Evolutionary conservation across 2,113 vertebrate species (phyloP), one percentile per base, ranked within the genome.

Genomic region (Scomber colias): DNA sequence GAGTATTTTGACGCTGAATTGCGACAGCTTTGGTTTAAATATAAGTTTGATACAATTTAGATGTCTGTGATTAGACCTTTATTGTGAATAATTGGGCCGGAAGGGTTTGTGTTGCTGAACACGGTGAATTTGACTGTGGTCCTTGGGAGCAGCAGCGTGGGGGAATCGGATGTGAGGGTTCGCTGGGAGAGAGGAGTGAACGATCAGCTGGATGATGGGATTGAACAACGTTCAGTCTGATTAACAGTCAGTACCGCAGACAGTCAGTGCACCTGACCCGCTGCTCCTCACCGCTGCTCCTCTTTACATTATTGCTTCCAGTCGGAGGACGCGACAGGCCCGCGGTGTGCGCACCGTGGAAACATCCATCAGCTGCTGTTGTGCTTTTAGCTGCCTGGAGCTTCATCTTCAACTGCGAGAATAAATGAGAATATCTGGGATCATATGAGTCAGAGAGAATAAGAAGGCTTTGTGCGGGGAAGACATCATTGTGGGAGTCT

Each of bases 261-360:
- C 24, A 27, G 24, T 27, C 24, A 27, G 2, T 27, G 24, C 24
- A 27, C 24, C 24, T 27, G 24, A 27, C 24, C 24, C 24, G 24
- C 24, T 27, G 24, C 24, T 27, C 24, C 24, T 27, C 24, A 27
- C 24, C 24, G 24, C 24, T 27, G 2, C 24, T 40, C 35, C 35
- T 40, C 46, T 59, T 12, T 66, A 4, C 35, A 27, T 44, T 49
- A 35, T 2, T 12, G 3, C 15, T 11, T 24, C 11, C 54, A 27
- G 14, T 15, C 19, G 19, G 15, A 21, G 69, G 70, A 62, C 71
- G 75, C 65, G 61, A n/a, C 69, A 64, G 79, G 75, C 70, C 74
- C 71, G 4, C 54, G 57, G 57, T 45, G 60, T 61, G 57, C 45
- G 51, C 46, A 46, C 66, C 21, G n/a, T 48, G 40, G 21, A 15